phyloP scores from a whole-genome alignment of 1,140 invertebrate species.

The Plectrocnemia conspersa region DNA sequence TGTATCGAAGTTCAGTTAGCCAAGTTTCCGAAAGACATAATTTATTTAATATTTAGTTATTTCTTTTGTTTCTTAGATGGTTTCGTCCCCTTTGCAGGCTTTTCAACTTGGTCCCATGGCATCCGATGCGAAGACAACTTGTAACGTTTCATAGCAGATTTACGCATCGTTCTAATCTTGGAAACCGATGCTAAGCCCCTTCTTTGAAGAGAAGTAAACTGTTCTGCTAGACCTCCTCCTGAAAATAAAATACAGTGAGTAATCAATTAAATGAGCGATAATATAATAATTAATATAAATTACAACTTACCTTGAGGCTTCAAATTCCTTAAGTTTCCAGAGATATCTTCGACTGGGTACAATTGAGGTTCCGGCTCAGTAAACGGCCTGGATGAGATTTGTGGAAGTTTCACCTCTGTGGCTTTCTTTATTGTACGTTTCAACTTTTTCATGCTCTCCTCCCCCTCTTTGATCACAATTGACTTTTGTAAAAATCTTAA shows the following conservation, averaged over 20 bases:
- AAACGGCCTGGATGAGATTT: constrained; percentile 40
- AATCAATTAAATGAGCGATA: not conserved
- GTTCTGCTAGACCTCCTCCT: constrained; percentile 27
- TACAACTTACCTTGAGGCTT: constrained; percentile 27
- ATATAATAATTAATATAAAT: not conserved
- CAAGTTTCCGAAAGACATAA: no score
- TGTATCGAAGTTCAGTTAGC: no score
- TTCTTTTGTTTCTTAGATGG: constrained; percentile 16
- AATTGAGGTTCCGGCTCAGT: constrained; percentile 40
- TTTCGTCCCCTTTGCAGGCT: constrained; percentile 24
- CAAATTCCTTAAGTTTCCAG: constrained; percentile 43
- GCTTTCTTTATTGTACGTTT: constrained; percentile 1
- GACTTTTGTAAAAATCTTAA: constrained; percentile 22
- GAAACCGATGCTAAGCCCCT: constrained; percentile 28
- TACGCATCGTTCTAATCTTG: constrained; percentile 6
- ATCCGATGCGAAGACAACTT: constrained; percentile 27
- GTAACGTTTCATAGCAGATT: constrained; percentile 24
- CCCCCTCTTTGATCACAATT: constrained; percentile 4
- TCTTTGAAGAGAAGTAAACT: constrained; percentile 26
- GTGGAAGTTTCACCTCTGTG: constrained; percentile 34
- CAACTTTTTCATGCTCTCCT: not conserved
- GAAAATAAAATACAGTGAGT: constrained; percentile 8
- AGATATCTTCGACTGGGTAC: constrained; percentile 39
- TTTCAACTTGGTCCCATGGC: constrained; percentile 29
- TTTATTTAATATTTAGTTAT: no score